These are phyloP conservation scores for Rhamnusium bicolor DNA, from an alignment of 2,888 invertebrate species.

Conservation along the genomic window DNA sequence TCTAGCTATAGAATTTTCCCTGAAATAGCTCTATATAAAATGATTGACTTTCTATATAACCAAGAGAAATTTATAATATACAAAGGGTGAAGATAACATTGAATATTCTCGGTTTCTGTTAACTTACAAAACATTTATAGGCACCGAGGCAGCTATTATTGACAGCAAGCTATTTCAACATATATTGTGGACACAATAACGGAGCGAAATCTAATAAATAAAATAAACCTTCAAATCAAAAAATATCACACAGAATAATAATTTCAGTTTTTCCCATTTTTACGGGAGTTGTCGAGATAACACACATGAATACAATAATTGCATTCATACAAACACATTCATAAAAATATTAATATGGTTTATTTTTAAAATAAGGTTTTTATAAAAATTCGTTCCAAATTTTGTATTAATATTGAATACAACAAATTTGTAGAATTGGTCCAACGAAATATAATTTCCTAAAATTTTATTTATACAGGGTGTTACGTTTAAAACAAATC, in stretches of 20 bases:
- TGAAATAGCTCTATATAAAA: constrained; percentile 24
- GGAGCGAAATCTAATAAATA: constrained; percentile 28
- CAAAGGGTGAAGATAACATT: constrained; percentile 50
- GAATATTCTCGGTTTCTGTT: constrained; percentile 47
- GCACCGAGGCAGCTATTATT: constrained; percentile 36
- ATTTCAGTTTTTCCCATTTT: constrained; percentile 1
- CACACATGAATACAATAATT: neutral
- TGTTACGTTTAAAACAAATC: no score
- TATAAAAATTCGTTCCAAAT: no score
- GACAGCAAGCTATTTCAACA: constrained; percentile 40
- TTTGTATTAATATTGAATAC: no score
- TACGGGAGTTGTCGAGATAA: neutral
- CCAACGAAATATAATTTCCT: no score
- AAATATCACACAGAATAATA: neutral
- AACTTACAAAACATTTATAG: constrained; percentile 46
- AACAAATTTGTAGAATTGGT: no score
- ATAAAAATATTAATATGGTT: neutral
- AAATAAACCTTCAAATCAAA: constrained; percentile 9
- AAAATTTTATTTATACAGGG: no score
- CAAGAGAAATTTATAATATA: constrained; percentile 34
- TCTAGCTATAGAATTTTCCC: constrained; percentile 27
- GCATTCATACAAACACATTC: neutral
- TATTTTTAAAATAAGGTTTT: neutral
- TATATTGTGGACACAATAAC: constrained; percentile 31
- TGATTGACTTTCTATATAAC: constrained; percentile 33